A percentile compares a stretch with the other conserved stretches of the same genome.
phyloP scores from a whole-genome alignment of 2,113 vertebrate species.

The Oryzias celebensis region DNA sequence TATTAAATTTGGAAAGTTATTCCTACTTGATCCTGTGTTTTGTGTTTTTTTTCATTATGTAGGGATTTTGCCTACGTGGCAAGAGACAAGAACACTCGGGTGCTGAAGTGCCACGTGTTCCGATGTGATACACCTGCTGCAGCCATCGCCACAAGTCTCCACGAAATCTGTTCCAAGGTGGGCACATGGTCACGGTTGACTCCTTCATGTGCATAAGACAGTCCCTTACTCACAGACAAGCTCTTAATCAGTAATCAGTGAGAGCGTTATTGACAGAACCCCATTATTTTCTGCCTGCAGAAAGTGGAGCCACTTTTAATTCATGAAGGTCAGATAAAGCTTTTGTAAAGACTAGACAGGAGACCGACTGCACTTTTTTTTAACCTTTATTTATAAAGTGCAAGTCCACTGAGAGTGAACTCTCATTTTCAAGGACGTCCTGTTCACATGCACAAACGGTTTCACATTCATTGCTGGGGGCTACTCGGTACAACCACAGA shows the following conservation, averaged over 20 bases:
- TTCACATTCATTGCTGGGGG: no score
- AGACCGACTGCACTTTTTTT: no score
- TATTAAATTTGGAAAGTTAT: neutral
- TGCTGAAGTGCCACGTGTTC: slow-evolving; percentile 98
- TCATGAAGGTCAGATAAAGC: no score
- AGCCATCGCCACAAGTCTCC: slow-evolving; percentile 94
- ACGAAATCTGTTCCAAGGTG: slow-evolving; percentile 97
- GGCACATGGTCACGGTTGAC: slow-evolving; percentile 22
- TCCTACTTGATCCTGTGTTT: neutral
- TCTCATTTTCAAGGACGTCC: no score
- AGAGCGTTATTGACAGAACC: neutral
- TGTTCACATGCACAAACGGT: no score
- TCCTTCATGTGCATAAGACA: slow-evolving; percentile 3
- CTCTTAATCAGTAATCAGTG: slow-evolving; percentile 18
- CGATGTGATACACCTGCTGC: slow-evolving; percentile 97
- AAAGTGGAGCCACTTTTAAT: neutral
- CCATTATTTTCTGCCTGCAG: neutral
- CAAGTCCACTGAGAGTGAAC: no score
- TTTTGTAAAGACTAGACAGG: no score
- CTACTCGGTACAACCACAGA: no score
- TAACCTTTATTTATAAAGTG: no score
- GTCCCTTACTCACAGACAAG: slow-evolving; percentile 26
- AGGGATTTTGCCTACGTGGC: slow-evolving; percentile 98
- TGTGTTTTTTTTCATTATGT: neutral
- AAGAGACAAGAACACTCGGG: slow-evolving; percentile 93